Evolutionary conservation across 2,888 invertebrate species (phyloP).

Genomic region (Tromatobia lineatoria): DNA sequence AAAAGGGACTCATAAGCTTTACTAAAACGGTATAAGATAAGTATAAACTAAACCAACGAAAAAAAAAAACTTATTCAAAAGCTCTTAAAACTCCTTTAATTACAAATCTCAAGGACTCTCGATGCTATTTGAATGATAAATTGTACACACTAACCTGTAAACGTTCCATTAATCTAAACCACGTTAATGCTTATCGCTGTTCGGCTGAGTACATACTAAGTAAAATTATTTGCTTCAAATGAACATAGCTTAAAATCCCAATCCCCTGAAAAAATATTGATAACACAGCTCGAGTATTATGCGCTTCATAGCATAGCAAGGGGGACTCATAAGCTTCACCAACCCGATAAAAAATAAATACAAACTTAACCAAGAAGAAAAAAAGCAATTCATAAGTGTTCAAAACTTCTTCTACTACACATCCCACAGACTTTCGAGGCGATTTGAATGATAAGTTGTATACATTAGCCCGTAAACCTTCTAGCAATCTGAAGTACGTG

Average conservation of each 20-base stretch:
- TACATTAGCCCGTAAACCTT: neutral
- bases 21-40: neutral
- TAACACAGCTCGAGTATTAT: neutral
- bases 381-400: neutral
- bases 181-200: neutral
- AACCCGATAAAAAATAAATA: neutral
- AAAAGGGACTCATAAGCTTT: neutral
- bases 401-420: neutral
- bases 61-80: neutral
- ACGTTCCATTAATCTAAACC: neutral
- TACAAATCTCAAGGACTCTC: neutral
- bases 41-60: neutral
- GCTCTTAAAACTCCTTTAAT: neutral
- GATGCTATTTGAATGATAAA: neutral
- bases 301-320: neutral
- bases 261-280: neutral
- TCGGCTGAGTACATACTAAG: too few relatives aligned
- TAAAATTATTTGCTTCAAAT: neutral
- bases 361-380: neutral
- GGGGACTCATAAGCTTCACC: neutral
- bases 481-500: constrained; percentile 6
- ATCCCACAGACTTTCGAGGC: neutral
- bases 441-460: constrained; percentile 12
- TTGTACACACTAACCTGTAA: neutral
- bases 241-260: too few relatives aligned